Base-by-base conservation (phyloP, 2,888 invertebrate species). In the Lamproptera curius region DNA sequence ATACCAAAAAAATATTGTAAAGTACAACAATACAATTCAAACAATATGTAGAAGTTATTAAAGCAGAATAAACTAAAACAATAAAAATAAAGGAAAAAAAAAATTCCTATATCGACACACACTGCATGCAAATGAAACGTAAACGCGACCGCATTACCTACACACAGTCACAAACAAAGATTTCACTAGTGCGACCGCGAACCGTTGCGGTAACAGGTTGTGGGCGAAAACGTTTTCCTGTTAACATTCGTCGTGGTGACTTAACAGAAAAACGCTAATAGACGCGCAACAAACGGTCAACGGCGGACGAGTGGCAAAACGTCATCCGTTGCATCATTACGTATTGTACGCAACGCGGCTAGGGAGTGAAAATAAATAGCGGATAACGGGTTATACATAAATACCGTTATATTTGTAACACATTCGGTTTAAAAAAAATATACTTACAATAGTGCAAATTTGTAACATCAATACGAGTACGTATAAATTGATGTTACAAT, bases 301-400 rank as follows among this genome's bases (percentile, higher is more conserved):
- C 43, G 36, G 10, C 39, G 15, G 40, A 41, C 33, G 20, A 23
- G 13, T 35, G 35, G 17, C 14, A 44, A 34, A 48, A 26, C 48
- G 45, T 39, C 42, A 46, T 26, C 16, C 2, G 37, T 52, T 48
- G 48, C 45, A 37, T 52, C 42, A 52, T 34, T 33, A 23, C 10
- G 20, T 31, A 20, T 9, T 11, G n/a, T 35, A 17, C 38, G 43
- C 42, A 35, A 31, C 26, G 34, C 17, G 28, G n/a, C n/a, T n/a
- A n/a, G n/a, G n/a, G n/a, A n/a, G n/a, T n/a, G n/a, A n/a, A n/a
- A n/a, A n/a, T n/a, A n/a, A n/a, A n/a, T n/a, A n/a, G n/a, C n/a
- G n/a, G n/a, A n/a, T n/a, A n/a, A n/a, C n/a, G n/a, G n/a, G n/a
- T n/a, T n/a, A n/a, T n/a, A n/a, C n/a, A n/a, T n/a, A n/a, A n/a